A percentile compares a stretch with the other conserved stretches of the same genome.
Conservation (phyloP, 2,888 invertebrate genomes). For the Linyphia triangularis region DNA sequence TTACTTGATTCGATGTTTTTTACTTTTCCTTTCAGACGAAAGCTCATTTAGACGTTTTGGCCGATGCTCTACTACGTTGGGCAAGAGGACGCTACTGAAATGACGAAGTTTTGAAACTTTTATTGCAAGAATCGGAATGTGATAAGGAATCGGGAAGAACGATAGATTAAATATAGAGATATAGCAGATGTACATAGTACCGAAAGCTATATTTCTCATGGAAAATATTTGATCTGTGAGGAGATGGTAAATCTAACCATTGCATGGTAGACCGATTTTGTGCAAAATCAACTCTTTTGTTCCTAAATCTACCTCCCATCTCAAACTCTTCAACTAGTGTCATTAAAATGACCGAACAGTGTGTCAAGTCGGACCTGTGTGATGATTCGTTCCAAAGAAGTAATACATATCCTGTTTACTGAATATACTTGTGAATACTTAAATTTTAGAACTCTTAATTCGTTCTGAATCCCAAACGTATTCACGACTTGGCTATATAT, state of each 20-base stretch:
- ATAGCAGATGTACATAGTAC: neutral
- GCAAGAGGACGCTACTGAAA: constrained; percentile 90
- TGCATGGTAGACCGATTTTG: constrained; percentile 4
- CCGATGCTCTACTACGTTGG: constrained; percentile 95
- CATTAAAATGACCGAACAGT: constrained; percentile 26
- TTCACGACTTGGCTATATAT: constrained; percentile 33
- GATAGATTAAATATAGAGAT: neutral
- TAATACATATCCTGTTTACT: constrained; percentile 70
- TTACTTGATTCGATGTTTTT: too few species aligned
- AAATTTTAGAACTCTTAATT: constrained; percentile 24
- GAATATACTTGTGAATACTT: constrained; percentile 40
- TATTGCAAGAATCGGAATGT: neutral
- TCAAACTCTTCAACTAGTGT: constrained; percentile 28
- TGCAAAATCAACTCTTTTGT: constrained; percentile 44
- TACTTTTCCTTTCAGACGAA: constrained; percentile 89
- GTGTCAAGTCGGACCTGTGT: constrained; percentile 49
- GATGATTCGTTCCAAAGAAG: constrained; percentile 52
- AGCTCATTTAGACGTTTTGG: constrained; percentile 95
- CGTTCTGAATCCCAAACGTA: constrained; percentile 6
- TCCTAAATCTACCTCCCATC: constrained; percentile 67
- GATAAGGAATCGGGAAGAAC: neutral
- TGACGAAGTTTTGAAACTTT: neutral
- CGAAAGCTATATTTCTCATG: neutral
- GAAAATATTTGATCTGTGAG: neutral
- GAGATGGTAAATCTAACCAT: neutral